phyloP scores from a whole-genome alignment of 1,140 invertebrate genomes.

The Drosophila orosa region DNA sequence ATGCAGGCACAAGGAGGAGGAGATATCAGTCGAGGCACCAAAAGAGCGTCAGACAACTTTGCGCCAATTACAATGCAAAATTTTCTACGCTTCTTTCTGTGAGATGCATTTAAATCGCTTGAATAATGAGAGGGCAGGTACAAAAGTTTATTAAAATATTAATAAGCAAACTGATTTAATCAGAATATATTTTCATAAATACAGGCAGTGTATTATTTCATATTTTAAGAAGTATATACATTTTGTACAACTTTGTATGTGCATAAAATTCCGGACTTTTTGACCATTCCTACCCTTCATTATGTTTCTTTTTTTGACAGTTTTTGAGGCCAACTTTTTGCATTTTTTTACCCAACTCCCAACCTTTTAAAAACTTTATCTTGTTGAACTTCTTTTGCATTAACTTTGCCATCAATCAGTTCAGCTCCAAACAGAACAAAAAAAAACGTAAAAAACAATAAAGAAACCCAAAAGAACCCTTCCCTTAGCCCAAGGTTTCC shows the following conservation, averaged over 20 bases:
- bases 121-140: not conserved
- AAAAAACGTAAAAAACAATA: not conserved
- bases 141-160: not conserved
- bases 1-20: conserved; percentile 41
- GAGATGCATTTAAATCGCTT: conserved; percentile 46
- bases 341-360: not conserved
- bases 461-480: conserved; percentile 44
- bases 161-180: not conserved
- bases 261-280: not conserved
- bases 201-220: not conserved
- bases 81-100: conserved; percentile 18
- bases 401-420: conserved; percentile 31
- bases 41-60: conserved; percentile 22
- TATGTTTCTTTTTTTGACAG: not conserved
- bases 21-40: not conserved
- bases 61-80: conserved; percentile 54
- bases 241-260: not conserved
- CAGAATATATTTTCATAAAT: conserved; percentile 7
- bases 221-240: not conserved
- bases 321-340: not conserved
- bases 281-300: not conserved
- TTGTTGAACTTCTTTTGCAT: conserved; percentile 31
- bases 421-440: not conserved
- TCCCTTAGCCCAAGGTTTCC: conserved; percentile 59
- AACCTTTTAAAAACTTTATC: not conserved